A percentile compares a stretch with the other conserved stretches of the same genome.
These are phyloP conservation scores for Gadopsis bispinosus DNA, from an alignment of 2,797 vertebrate species.

Conservation along the genomic window DNA sequence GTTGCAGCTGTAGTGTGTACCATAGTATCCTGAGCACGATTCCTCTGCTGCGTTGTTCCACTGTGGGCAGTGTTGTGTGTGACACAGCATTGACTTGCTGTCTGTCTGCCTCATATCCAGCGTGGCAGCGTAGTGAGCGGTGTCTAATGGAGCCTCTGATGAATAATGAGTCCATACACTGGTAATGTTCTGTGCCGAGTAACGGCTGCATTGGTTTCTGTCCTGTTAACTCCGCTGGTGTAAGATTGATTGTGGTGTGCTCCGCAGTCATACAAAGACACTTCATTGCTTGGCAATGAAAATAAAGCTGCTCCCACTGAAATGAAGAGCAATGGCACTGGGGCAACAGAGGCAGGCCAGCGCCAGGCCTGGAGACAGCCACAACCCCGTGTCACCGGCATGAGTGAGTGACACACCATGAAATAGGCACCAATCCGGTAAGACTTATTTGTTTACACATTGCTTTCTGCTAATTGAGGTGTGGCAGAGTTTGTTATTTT, in stretches of 20 bases:
- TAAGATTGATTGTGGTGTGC: constrained; percentile 82
- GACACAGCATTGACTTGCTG: constrained; percentile 69
- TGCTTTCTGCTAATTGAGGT: constrained; percentile 81
- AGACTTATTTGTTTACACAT: constrained; percentile 84
- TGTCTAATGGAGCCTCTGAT: constrained; percentile 86
- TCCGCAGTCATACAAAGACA: constrained; percentile 82
- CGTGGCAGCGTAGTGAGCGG: constrained; percentile 74
- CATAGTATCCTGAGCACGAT: constrained; percentile 20
- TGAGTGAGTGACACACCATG: constrained; percentile 83
- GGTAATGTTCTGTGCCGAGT: constrained; percentile 86
- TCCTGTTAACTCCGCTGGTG: constrained; percentile 84
- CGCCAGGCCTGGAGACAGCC: constrained; percentile 61
- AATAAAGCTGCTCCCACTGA: constrained; percentile 79
- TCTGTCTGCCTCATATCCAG: constrained; percentile 71
- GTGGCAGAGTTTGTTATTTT: constrained; percentile 78
- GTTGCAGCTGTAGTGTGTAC: constrained; percentile 9
- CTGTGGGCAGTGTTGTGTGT: constrained; percentile 65
- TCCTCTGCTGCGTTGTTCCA: constrained; percentile 44
- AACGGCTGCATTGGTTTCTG: constrained; percentile 86
- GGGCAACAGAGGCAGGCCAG: constrained; percentile 61
- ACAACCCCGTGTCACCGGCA: constrained; percentile 42
- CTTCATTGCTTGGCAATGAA: constrained; percentile 84
- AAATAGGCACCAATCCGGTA: constrained; percentile 72
- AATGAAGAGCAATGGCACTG: constrained; percentile 81
- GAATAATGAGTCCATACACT: constrained; percentile 87